Evolutionary conservation across 1,140 invertebrate species (phyloP), one percentile per base, ranked within the genome.

Genomic region (Papilio dardanus): DNA sequence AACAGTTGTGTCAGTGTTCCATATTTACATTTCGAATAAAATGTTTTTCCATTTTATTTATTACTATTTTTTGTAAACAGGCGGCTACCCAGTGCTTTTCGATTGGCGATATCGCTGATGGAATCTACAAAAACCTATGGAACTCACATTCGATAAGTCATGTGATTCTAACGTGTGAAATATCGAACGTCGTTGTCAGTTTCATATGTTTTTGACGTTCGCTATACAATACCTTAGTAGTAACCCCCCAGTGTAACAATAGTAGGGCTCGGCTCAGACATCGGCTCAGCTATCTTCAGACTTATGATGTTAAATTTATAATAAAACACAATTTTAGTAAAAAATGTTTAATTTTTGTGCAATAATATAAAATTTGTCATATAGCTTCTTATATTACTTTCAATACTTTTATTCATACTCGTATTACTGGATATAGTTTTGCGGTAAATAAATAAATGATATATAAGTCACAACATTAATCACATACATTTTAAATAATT

Each of bases 301-400:
- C 1, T 37, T 37, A 21, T 50, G 1, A n/a, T n/a, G n/a, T n/a
- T 0, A 16, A 8, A 10, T 21, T 19, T 7, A n/a, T 21, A 50
- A 21, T 8, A 50, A 19, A 62, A 30, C 3, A 62, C 54, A 71
- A 16, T 21, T 30, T 21, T 16, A 71, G 24, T 42, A 46, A 21
- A 71, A 24, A 71, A 35, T 69, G 35, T 42, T 50, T 50, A 50
- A 71, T 50, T 50, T 71, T 1, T 0, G 71, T 73, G 42, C 21
- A 73, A 50, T 30, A n/a, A 73, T 54, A 73, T 73, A 50, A 28
- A 73, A 31, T 58, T 73, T 73, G 71, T 73, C 54, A 62, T 62
- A 62, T 62, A 62, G 24, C 16, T 58, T 58, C 54, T 62, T 62
- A 30, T 28, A 30, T 28, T 62, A 58, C 10, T 28, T 28, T 58